Percentiles rank a stretch among this genome's conserved stretches.
phyloP scores from a whole-genome alignment of 2,888 invertebrate species.

The Cheilosia pagana region DNA sequence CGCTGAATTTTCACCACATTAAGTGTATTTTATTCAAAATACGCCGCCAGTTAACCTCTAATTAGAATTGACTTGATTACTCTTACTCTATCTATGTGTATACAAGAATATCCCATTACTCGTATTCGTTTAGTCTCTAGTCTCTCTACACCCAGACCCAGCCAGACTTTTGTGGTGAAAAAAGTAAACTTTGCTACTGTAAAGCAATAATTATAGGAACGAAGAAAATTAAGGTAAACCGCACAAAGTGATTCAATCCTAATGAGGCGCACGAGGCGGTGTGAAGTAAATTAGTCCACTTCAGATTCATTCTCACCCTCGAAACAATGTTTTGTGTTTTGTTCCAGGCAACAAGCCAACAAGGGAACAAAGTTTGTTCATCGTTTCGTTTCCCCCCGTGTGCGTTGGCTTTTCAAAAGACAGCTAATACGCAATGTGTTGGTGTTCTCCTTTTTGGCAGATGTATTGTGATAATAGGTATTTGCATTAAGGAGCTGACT shows the following conservation, averaged over 20 bases:
- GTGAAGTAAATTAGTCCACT: slow-evolving; percentile 29
- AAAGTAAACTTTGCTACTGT: slow-evolving; percentile 17
- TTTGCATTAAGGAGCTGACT: not conserved
- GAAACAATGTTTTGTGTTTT: not conserved
- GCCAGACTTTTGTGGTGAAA: slow-evolving; percentile 2
- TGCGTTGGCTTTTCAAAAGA: not conserved
- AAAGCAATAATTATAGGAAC: slow-evolving; percentile 28
- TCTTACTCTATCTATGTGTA: not conserved
- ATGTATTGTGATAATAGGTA: slow-evolving; percentile 1
- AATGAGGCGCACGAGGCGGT: slow-evolving; percentile 23
- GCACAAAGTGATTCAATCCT: slow-evolving; percentile 19
- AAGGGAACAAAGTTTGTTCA: not conserved
- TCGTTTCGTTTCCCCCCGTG: not conserved
- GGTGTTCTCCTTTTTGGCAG: not conserved
- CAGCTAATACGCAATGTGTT: not conserved
- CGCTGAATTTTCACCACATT: slow-evolving; percentile 6
- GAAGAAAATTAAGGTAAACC: slow-evolving; percentile 22
- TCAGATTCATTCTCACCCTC: slow-evolving; percentile 17
- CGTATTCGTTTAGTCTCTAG: no score
- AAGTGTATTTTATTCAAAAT: slow-evolving; percentile 4
- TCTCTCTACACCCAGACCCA: not conserved
- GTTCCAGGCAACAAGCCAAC: not conserved
- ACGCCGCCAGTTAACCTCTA: slow-evolving; percentile 12
- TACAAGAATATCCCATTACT: slow-evolving; percentile 15
- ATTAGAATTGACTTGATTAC: slow-evolving; percentile 36